These are phyloP conservation scores for Hipparchia semele DNA, from an alignment of 2,888 invertebrate genomes.

Conservation along the genomic window DNA sequence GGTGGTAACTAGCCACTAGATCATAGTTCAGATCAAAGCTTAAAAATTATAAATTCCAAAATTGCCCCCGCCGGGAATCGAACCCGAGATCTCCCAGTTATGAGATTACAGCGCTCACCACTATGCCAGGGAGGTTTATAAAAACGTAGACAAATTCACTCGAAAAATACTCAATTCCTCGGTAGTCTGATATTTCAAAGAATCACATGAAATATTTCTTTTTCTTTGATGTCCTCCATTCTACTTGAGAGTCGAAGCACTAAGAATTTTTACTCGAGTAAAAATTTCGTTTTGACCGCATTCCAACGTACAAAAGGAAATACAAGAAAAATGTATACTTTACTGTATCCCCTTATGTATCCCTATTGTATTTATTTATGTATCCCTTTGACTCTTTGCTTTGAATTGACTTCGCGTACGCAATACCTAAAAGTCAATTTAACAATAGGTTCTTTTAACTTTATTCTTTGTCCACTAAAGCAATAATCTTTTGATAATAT, in stretches of 20 bases:
- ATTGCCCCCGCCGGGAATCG: no score
- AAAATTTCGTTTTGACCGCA: slow-evolving; percentile 13
- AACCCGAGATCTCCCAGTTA: no score
- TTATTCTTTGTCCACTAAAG: not conserved
- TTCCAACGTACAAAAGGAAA: not conserved
- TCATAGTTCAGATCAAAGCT: no score
- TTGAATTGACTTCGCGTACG: not conserved
- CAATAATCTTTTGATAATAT: no score
- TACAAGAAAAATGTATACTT: slow-evolving; percentile 2
- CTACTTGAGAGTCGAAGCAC: slow-evolving; percentile 1
- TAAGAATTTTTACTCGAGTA: slow-evolving; percentile 9
- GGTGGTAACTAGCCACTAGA: no score
- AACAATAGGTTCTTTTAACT: not conserved
- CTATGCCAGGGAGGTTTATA: no score
- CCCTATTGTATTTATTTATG: no score
- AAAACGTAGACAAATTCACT: no score
- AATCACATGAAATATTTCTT: slow-evolving; percentile 1
- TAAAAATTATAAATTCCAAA: no score
- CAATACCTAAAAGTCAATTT: not conserved
- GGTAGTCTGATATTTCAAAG: slow-evolving; percentile 2
- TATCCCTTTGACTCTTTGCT: not conserved
- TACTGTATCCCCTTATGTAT: not conserved
- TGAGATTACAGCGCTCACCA: no score
- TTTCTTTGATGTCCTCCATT: slow-evolving; percentile 1
- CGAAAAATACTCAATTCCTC: not conserved